Evolutionary conservation across 2,113 vertebrate genomes (phyloP).

Genomic region (Callipepla squamata): DNA sequence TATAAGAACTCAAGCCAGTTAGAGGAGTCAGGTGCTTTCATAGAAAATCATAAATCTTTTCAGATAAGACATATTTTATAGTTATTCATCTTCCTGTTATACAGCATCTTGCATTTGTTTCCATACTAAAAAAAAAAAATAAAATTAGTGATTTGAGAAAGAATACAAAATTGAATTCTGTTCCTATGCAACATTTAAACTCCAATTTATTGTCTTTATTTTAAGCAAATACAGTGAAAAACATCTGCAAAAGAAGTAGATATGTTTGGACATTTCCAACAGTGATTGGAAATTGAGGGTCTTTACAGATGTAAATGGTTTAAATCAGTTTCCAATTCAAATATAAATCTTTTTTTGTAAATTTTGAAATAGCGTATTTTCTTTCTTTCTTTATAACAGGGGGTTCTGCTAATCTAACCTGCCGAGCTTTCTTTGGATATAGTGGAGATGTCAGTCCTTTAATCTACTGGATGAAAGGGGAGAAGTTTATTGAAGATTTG

Average conservation of each 20-base stretch:
- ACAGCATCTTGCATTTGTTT: neutral
- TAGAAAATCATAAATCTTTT: neutral
- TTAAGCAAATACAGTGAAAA: neutral
- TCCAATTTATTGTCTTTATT: neutral
- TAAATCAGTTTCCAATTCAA: neutral
- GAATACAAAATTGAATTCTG: neutral
- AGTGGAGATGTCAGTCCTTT: constrained; percentile 96
- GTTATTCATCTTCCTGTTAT: neutral
- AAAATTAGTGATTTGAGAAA: neutral
- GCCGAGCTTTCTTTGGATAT: constrained; percentile 97
- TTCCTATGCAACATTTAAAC: neutral
- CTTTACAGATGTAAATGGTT: neutral
- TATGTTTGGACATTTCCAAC: neutral
- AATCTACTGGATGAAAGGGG: constrained; percentile 99
- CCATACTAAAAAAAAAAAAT: neutral
- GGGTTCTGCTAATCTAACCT: constrained; percentile 91
- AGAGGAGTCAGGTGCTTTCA: neutral
- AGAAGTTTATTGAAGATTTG: constrained; percentile 99
- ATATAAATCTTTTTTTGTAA: neutral
- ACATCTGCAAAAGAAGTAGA: neutral
- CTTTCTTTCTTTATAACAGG: constrained; percentile 82
- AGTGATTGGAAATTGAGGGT: neutral
- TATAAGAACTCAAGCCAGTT: neutral
- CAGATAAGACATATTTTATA: neutral
- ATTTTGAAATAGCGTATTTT: constrained; percentile 45